Conservation (phyloP, 2,797 vertebrate genomes). For the Tokudaia tokunoshimensis region DNA sequence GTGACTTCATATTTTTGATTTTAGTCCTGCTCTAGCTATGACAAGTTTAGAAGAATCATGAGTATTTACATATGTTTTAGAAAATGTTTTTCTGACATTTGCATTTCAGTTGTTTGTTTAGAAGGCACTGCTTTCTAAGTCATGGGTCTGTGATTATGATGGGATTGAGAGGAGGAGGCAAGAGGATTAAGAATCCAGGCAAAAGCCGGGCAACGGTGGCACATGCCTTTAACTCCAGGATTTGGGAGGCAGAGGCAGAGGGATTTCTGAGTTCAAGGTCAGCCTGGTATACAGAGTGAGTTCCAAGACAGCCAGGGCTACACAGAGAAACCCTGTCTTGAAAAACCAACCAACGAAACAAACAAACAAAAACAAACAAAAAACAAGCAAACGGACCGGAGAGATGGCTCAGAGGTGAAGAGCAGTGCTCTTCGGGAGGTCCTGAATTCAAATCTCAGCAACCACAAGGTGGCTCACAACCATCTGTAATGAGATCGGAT, state of each 20-base stretch:
- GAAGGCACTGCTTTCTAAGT: neutral
- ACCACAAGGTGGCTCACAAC: no score
- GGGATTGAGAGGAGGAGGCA: neutral
- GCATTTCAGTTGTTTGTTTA: slow-evolving; percentile 41
- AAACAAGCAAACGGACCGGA: no score
- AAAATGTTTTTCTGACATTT: neutral
- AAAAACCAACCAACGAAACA: neutral
- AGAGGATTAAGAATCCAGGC: neutral
- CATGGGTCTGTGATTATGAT: neutral
- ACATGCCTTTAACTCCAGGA: neutral
- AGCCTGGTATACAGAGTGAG: neutral
- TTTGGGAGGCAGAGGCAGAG: neutral
- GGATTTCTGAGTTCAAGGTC: neutral
- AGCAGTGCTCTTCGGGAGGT: no score
- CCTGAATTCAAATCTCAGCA: no score
- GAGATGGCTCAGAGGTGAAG: no score
- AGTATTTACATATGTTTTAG: neutral
- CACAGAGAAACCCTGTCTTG: neutral
- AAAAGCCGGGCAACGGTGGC: neutral
- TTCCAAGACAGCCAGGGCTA: neutral
- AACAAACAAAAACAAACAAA: neutral
- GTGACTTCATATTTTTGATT: neutral
- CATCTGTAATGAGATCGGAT: no score
- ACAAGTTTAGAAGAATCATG: neutral
- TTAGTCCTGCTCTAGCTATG: neutral